Conservation (phyloP, 2,113 vertebrate species). For the Centrocercus urophasianus region DNA sequence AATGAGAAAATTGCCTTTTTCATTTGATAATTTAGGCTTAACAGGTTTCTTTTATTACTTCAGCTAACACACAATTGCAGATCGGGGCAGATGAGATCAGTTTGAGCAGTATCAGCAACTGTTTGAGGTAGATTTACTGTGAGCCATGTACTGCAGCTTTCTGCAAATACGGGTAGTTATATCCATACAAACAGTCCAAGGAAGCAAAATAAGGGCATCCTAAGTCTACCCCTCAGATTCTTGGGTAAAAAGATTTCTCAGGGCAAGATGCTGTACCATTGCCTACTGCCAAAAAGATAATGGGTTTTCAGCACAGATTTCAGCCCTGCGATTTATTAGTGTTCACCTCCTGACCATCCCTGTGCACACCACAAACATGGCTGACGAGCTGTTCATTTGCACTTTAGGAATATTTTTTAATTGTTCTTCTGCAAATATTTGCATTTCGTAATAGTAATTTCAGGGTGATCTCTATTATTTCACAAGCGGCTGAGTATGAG, state of each 20-base stretch:
- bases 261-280: not conserved
- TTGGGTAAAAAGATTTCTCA: not conserved
- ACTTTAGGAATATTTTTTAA: slow-evolving; percentile 62
- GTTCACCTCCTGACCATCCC: slow-evolving; percentile 17
- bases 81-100: slow-evolving; percentile 48
- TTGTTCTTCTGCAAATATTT: slow-evolving; percentile 42
- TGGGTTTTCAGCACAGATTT: slow-evolving; percentile 1
- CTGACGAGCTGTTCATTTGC: not conserved
- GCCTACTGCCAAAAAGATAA: not conserved
- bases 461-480: slow-evolving; percentile 54
- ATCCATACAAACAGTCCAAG: slow-evolving; percentile 27
- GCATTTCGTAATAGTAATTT: slow-evolving; percentile 5
- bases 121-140: slow-evolving; percentile 20
- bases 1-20: slow-evolving; percentile 64
- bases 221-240: not conserved
- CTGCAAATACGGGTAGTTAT: slow-evolving; percentile 20
- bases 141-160: not conserved
- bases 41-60: slow-evolving; percentile 69
- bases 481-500: slow-evolving; percentile 32
- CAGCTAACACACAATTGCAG: slow-evolving; percentile 57
- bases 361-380: not conserved
- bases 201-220: not conserved
- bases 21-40: slow-evolving; percentile 58
- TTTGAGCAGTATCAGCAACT: slow-evolving; percentile 33
- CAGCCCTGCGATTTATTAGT: slow-evolving; percentile 20